Evolutionary conservation across 2,888 invertebrate genomes (phyloP).

Genomic region (Eurytoma adleriae): DNA sequence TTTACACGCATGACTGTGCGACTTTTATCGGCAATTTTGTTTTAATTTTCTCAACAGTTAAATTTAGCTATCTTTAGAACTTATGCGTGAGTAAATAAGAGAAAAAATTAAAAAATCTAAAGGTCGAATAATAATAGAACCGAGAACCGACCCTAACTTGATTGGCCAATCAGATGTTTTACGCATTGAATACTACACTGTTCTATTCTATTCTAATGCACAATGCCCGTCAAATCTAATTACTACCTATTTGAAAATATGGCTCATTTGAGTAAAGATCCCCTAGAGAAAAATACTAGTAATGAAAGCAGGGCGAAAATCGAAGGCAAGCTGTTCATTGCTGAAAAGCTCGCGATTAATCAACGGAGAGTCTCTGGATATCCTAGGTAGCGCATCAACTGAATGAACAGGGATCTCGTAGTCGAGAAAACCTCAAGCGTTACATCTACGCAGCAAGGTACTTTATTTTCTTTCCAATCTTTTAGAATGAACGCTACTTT

Average conservation of each 20-base stretch:
- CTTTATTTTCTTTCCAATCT: too few relatives aligned
- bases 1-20: not conserved
- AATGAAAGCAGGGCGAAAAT: not conserved
- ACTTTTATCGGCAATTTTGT: slow-evolving; percentile 6
- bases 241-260: not conserved
- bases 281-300: too few relatives aligned
- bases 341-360: not conserved
- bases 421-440: not conserved
- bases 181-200: too few relatives aligned
- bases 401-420: not conserved
- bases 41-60: too few relatives aligned
- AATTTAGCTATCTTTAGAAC: not conserved
- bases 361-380: not conserved
- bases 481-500: too few relatives aligned
- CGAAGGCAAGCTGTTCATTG: not conserved
- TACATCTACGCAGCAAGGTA: not conserved
- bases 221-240: not conserved
- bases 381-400: not conserved
- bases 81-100: not conserved
- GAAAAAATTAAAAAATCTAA: not conserved
- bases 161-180: slow-evolving; percentile 10
- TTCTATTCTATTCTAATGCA: too few relatives aligned
- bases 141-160: not conserved
- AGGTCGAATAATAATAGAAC: not conserved
- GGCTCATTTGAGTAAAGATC: too few relatives aligned